Percentiles rank a stretch among this genome's conserved stretches.
phyloP scores from a whole-genome alignment of 2,113 vertebrate genomes.

The Anguilla japonica region DNA sequence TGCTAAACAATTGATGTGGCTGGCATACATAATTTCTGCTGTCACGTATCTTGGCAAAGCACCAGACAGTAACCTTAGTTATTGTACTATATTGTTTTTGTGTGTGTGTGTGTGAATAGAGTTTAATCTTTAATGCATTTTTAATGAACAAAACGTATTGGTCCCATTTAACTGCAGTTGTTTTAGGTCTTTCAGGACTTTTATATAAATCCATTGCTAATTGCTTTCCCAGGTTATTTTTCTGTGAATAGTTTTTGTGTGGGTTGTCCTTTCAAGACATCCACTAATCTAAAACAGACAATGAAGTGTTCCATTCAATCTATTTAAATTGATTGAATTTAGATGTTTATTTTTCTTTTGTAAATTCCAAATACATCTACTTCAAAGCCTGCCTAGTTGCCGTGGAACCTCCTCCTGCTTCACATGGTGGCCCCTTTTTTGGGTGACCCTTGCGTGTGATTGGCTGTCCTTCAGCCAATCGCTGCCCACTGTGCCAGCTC shows the following conservation, averaged over 20 bases:
- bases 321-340: background rate
- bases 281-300: background rate
- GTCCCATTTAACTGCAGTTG: background rate
- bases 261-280: background rate
- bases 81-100: background rate
- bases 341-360: background rate
- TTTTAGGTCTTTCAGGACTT: background rate
- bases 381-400: background rate
- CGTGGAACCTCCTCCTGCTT: no score
- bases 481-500: background rate
- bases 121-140: background rate
- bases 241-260: background rate
- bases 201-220: background rate
- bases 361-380: background rate
- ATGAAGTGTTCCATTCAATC: background rate
- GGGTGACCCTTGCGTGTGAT: background rate
- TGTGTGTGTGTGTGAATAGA: background rate
- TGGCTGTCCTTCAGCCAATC: background rate
- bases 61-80: background rate
- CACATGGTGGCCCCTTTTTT: no score
- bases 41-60: background rate
- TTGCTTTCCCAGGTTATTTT: background rate
- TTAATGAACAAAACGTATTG: background rate
- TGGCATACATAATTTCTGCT: background rate
- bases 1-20: no score